Evolutionary conservation across 2,113 vertebrate species (phyloP), one percentile per base, ranked within the genome.

Genomic region (Silurus asotus): DNA sequence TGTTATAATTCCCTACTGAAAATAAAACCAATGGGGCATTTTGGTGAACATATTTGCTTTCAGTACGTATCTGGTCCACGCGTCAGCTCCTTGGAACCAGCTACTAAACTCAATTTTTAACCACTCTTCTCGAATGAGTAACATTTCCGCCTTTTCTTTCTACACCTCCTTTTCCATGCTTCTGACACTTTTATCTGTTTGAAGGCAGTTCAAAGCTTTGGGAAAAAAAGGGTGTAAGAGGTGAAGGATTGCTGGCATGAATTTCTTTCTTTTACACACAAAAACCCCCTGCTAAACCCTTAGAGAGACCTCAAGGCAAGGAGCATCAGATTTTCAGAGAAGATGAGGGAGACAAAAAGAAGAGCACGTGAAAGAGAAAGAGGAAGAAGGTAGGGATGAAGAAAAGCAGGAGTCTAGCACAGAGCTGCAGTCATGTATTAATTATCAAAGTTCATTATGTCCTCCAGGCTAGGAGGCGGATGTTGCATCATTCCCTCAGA

Each of bases 401-500:
- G 56, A 88, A 37, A 58, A 84, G 77, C 72, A 77, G 90, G 58
- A 48, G 6, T 48, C 23, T 90, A 87, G 88, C 81, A 82, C 88
- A 69, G 85, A 55, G 84, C 76, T 89, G 84, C 90, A 91, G 91
- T 59, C 90, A 88, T 89, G 87, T 89, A 89, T 93, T 92, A 93
- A 94, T 93, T 93, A 93, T 93, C 89, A 90, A 65, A 11, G 94
- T 92, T 93, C 91, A 93, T 94, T 92, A 93, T 91, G 88, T 93
- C 90, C 80, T 90, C 85, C 89, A 83, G 76, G 85, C 92, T 90
- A 53, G 28, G 81, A 85, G 89, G 87, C 86, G 90, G 84, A 89
- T 91, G 91, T 92, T 93, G 90, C 90, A 92, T 93, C 91, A 93
- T 86, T 59, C 85, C 88, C 81, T 86, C 88, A 72, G 87, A 89